Conservation (phyloP, 2,888 invertebrate species). For the Epistrophella euchroma region DNA sequence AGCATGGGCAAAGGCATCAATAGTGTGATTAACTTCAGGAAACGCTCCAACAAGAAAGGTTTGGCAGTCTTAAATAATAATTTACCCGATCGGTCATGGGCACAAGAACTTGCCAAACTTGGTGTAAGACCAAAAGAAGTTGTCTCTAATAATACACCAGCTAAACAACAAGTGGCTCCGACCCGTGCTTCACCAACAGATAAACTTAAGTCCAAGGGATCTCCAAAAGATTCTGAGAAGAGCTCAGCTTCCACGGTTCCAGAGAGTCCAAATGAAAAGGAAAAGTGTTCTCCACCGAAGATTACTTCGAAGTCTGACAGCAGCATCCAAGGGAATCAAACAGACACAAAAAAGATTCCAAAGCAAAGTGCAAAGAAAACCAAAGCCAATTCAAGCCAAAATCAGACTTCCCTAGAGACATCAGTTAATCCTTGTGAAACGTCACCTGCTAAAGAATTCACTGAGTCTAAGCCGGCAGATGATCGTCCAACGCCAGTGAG, state of each 20-base stretch:
- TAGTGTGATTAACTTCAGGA: constrained; percentile 47
- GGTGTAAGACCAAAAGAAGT: constrained; percentile 56
- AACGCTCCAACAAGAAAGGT: constrained; percentile 56
- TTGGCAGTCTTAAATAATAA: constrained; percentile 36
- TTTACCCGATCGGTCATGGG: constrained; percentile 75
- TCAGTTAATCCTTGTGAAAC: constrained; percentile 53
- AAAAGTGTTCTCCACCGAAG: constrained; percentile 67
- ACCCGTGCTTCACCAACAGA: constrained; percentile 48
- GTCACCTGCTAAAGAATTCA: constrained; percentile 52
- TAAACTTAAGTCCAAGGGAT: constrained; percentile 48
- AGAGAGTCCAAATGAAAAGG: constrained; percentile 66
- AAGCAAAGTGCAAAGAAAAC: constrained; percentile 69
- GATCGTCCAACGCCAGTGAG: constrained; percentile 44
- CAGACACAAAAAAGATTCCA: constrained; percentile 63
- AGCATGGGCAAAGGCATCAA: constrained; percentile 25
- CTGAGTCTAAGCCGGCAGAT: constrained; percentile 59
- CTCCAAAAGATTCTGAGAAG: constrained; percentile 51
- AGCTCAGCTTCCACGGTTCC: not conserved
- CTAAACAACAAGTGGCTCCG: not conserved
- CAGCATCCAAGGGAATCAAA: constrained; percentile 43
- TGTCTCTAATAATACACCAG: constrained; percentile 2
- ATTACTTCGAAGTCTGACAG: constrained; percentile 40
- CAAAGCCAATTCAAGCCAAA: constrained; percentile 73
- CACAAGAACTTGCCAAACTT: constrained; percentile 76
- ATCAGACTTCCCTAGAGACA: constrained; percentile 46